Base-by-base conservation (phyloP, 2,888 invertebrate genomes). In the Microctonus hyperodae region DNA sequence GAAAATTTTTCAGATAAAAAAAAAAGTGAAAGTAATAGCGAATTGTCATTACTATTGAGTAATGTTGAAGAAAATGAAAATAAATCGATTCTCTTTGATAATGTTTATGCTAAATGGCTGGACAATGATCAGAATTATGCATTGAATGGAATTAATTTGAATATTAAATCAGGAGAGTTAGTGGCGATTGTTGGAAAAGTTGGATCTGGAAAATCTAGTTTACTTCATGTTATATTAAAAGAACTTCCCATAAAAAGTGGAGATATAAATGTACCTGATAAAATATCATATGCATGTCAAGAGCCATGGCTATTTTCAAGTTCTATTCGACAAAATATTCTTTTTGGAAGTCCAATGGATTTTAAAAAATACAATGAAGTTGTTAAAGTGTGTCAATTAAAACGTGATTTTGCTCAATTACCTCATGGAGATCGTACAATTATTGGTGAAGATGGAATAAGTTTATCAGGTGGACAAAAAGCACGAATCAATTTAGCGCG, bases 311-410 rank as follows among this genome's bases (percentile, higher is more conserved):
- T 93, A 0, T 93, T 92, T 78, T 91, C 91, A 62, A 92, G 90
- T 78, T 92, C 93, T 69, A 91, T 98, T 0, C 87, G 94, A 10
- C 96, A 97, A 78, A 98, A 98, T 83, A 95, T 98, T 72, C 83
- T 96, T 1, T 98, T 98, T 84, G 97, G 97, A 0, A 89, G 88
- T 77, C 86, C 88, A 70, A 91, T 89, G 90, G 91, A 91, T 75
- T 87, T 88, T 28, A 86, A 88, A 31, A 87, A 89, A 20, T 91
- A 87, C 82, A 91, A 87, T 81, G 85, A 89, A 68, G 91, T 90
- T 40, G 85, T 95, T 1, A 88, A 88, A 64, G 90, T 89, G 1
- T 92, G 92, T 80, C 90, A 92, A 13, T 86, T 93, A 68, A 90
- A 90, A 78, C 84, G 89, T 67, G 95, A 96, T 83, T 90, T 95